Conservation (phyloP, 2,113 vertebrate genomes). For the Neogobius melanostomus region DNA sequence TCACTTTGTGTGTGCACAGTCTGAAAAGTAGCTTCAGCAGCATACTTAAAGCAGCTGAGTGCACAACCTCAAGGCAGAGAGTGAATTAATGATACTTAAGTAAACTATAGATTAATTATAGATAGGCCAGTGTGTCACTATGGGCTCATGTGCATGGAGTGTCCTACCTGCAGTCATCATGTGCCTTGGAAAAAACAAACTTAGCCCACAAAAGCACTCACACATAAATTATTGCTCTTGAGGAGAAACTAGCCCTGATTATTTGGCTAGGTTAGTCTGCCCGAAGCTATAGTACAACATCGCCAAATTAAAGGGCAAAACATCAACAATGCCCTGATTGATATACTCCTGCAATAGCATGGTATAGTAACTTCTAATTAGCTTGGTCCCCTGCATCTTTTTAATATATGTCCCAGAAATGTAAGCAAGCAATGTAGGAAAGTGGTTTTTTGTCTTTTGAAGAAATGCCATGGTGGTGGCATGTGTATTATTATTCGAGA, state of each 20-base stretch:
- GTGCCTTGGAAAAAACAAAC: constrained; percentile 32
- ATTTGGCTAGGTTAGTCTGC: constrained; percentile 29
- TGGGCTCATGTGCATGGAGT: constrained; percentile 30
- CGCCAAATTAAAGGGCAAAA: constrained; percentile 20
- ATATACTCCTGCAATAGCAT: constrained; percentile 8
- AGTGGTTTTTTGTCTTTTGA: not conserved
- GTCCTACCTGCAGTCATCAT: constrained; percentile 42
- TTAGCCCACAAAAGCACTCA: constrained; percentile 32
- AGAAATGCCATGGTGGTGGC: not conserved
- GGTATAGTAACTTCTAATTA: constrained; percentile 13
- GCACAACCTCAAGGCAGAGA: constrained; percentile 33
- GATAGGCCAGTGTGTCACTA: constrained; percentile 50
- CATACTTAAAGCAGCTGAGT: constrained; percentile 42
- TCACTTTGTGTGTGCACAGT: not conserved
- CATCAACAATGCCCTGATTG: constrained; percentile 5
- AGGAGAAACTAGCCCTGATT: constrained; percentile 48
- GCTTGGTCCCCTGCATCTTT: constrained; percentile 14
- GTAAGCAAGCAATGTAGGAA: constrained; percentile 7
- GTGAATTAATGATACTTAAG: constrained; percentile 67
- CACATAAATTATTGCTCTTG: constrained; percentile 39
- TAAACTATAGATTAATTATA: constrained; percentile 69
- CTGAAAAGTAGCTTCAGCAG: constrained; percentile 14
- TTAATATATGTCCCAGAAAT: not conserved
- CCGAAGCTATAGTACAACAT: constrained; percentile 19
- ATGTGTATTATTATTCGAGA: not conserved